These are phyloP conservation scores for Muscicapa comitata DNA, from an alignment of 2,797 vertebrate genomes.

Conservation along the genomic window DNA sequence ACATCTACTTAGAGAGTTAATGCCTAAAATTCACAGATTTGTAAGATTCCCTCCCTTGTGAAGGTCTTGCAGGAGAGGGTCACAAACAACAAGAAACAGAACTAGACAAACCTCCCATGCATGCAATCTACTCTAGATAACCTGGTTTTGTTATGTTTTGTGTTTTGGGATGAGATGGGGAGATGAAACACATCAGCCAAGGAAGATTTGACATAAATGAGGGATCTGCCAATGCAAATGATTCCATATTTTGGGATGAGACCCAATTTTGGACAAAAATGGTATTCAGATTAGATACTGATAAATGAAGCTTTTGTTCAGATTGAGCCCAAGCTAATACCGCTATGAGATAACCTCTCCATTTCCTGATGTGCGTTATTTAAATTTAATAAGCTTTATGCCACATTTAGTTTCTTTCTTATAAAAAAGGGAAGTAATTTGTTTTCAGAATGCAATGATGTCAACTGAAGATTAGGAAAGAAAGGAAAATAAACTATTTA, in stretches of 20 bases:
- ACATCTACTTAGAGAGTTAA: neutral
- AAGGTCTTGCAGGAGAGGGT: neutral
- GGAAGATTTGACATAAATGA: neutral
- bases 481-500: neutral
- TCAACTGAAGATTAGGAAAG: neutral
- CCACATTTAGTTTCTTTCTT: neutral
- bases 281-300: neutral
- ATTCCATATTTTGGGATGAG: neutral
- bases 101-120: neutral
- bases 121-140: neutral
- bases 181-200: neutral
- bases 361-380: neutral
- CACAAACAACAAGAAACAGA: neutral
- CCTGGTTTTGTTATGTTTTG: neutral
- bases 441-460: neutral
- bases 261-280: neutral
- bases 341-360: neutral
- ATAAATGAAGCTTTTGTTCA: neutral
- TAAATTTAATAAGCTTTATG: constrained; percentile 23
- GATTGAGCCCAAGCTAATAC: neutral
- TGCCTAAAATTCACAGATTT: neutral
- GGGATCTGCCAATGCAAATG: neutral
- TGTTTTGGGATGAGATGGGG: neutral
- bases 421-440: neutral
- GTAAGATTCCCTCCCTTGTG: neutral